Base-by-base conservation (phyloP, 2,888 invertebrate species). In the Andrena trimmerana region DNA sequence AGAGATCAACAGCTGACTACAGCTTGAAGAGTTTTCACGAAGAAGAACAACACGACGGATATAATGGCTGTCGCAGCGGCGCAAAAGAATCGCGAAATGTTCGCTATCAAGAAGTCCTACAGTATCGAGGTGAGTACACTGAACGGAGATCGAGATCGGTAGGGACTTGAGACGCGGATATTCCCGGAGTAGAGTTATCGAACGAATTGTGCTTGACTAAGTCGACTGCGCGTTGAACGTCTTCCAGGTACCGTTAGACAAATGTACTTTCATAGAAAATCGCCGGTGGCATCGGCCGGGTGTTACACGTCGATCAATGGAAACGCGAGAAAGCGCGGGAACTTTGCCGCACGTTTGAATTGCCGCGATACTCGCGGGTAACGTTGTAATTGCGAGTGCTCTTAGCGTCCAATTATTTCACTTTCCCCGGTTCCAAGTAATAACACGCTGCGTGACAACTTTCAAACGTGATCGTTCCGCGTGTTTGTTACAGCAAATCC, bases 101-200 rank as follows among this genome's bases (percentile, higher is more conserved):
- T 98, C 96, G 98, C 98, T 94, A 98, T 98, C 95, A 98, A 98
- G 96, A 98, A 98, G 94, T 98, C 98, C 89, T 98, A 98, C 96
- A 98, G 98, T 96, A 98, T 98, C 94, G 98, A 98, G 97, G 98
- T 98, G 95, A 97, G 97, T 92, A 59, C 60, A n/a, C 65, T n/a
- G 27, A 65, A 24, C 0, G 2, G 31, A 2, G 3, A 31, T 66
- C 0, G 1, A 29, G 3, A 36, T 36, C 33, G 33, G 8, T 33
- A 7, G 33, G 33, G 2, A 36, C 0, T 36, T 3, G 36, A 36
- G 10, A 3, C 13, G 42, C 54, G 54, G 27, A 3, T 1, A 5
- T 10, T 27, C 8, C 2, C 2, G 0, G 24, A 67, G 20, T 29
- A 52, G 20, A 52, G 31, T 52, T 33, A 4, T n/a, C n/a, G 31